Evolutionary conservation across 2,797 vertebrate genomes (phyloP).

Genomic region (Pangasius djambal): DNA sequence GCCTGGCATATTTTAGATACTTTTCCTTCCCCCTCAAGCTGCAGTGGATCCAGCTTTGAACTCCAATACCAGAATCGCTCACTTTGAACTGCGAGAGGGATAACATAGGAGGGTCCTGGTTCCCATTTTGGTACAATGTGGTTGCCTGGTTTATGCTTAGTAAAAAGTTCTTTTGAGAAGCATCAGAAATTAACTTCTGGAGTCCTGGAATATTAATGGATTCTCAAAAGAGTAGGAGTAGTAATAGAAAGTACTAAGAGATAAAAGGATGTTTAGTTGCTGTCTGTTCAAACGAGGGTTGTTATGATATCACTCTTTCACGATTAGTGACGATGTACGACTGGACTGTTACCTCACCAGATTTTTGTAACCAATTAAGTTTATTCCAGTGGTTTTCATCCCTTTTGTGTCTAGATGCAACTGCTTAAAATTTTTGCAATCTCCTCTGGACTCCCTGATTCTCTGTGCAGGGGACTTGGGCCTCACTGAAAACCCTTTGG

Average conservation of each 20-base stretch:
- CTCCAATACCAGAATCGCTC: constrained; percentile 19
- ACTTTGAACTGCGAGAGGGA: constrained; percentile 33
- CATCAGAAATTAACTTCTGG: neutral
- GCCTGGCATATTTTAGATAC: constrained; percentile 47
- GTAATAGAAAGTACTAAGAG: neutral
- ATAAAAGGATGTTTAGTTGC: neutral
- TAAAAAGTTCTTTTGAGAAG: neutral
- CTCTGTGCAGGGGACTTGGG: neutral
- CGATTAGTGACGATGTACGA: neutral
- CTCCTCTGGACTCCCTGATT: neutral
- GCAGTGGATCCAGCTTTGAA: constrained; percentile 23
- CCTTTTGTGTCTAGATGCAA: neutral
- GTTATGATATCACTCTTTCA: neutral
- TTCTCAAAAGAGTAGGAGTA: neutral
- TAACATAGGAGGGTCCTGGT: neutral
- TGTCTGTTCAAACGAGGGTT: neutral
- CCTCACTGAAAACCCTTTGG: neutral
- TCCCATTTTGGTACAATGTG: neutral
- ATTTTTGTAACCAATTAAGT: neutral
- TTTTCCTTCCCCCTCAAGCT: constrained; percentile 46
- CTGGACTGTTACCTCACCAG: neutral
- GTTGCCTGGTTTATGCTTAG: neutral
- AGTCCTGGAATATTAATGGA: neutral
- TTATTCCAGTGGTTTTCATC: neutral
- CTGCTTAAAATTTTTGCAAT: neutral